Base-by-base conservation (phyloP, 2,888 invertebrate genomes). In the Drosophila prostipennis region DNA sequence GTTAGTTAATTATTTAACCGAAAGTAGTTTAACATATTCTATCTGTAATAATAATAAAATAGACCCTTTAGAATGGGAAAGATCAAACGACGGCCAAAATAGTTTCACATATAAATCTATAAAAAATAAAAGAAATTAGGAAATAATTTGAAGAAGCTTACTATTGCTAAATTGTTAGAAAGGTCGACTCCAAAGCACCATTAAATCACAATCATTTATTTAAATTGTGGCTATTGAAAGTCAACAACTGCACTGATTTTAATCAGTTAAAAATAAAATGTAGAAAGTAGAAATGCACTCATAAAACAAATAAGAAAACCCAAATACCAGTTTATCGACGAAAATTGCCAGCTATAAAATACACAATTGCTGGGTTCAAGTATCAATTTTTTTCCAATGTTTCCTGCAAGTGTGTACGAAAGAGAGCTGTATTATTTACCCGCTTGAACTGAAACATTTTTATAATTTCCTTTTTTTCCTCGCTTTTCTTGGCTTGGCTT, bases 381-480 rank as follows among this genome's bases (percentile, higher is more conserved):
- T 19, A 42, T 19, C 6, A 16, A 19, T 36, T 55, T 55, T 14
- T 36, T 11, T 8, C 14, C 29, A 40, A 46, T 61, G 60, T 11
- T 53, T 43, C 14, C 14, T 19, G 60, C 59, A 26, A 48, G 34
- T 34, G 56, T 45, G 49, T 56, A 36, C 54, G 40, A 58, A 36
- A 51, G 40, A 58, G 39, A 51, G 67, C 26, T 68, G 59, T 76
- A 76, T 82, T 82, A 79, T 82, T 87, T 85, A 81, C 86, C 67
- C 80, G 76, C 82, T 79, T 67, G 70, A 85, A 81, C 67, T 81
- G 85, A 72, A 85, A 69, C 76, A 81, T 87, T 82, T 82, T 72
- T 82, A 85, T 82, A 87, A 87, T 87, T 81, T 83, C 74, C 70
- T 83, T 58, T 81, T 73, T 65, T 56, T 57, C 56, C 72, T 52